phyloP scores from a whole-genome alignment of 2,797 vertebrate species.

The Brachyrhaphis roseni region DNA sequence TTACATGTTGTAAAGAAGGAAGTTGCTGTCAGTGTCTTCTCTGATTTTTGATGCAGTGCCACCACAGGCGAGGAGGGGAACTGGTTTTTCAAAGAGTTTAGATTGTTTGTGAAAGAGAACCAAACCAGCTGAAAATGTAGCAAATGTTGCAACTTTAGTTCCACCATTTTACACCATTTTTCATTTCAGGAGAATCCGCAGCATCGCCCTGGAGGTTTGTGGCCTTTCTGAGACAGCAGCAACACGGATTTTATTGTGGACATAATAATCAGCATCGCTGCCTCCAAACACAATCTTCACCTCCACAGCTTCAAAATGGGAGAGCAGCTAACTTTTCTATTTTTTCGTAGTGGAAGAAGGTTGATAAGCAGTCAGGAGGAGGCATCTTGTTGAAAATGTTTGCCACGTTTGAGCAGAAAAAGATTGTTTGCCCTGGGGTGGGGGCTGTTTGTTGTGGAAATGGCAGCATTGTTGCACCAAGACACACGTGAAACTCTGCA shows the following conservation, averaged over 20 bases:
- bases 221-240: conserved; percentile 43
- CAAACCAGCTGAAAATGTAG: too few relatives aligned
- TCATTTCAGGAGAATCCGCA: conserved; percentile 54
- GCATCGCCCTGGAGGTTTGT: conserved; percentile 41
- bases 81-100: too few relatives aligned
- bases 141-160: too few relatives aligned
- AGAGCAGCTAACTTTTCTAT: conserved; percentile 14
- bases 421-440: conserved; percentile 38
- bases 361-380: conserved; percentile 35
- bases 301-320: conserved; percentile 65
- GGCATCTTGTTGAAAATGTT: conserved; percentile 51
- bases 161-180: conserved; percentile 39
- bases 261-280: conserved; percentile 61
- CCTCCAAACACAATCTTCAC: not conserved
- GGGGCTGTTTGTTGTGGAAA: conserved; percentile 52
- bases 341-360: conserved; percentile 11
- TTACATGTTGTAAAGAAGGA: too few relatives aligned
- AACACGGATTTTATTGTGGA: conserved; percentile 55
- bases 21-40: too few relatives aligned
- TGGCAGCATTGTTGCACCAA: conserved; percentile 55
- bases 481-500: conserved; percentile 53
- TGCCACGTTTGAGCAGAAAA: conserved; percentile 40
- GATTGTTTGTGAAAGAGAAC: too few relatives aligned
- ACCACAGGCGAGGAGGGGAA: too few relatives aligned
- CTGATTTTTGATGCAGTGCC: too few relatives aligned